Percentiles rank a stretch among this genome's conserved stretches.
Conservation (phyloP, 2,888 invertebrate genomes). For the Anthophora plumipes region DNA sequence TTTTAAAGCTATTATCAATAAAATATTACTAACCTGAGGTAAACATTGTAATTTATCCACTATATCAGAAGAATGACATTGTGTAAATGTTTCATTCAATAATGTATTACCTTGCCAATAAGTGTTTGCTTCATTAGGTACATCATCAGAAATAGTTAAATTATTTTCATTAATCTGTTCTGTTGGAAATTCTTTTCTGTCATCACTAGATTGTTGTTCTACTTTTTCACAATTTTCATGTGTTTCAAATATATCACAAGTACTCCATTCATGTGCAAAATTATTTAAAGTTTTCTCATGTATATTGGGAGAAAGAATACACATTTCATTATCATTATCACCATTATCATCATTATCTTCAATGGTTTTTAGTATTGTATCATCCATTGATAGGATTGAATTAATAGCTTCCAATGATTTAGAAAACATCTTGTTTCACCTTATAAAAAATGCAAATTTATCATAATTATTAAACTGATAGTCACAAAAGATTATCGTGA, state of each 20-base stretch:
- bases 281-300: constrained; percentile 22
- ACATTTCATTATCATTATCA: not conserved
- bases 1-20: constrained; percentile 2
- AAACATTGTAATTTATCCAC: not conserved
- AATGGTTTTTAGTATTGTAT: constrained; percentile 56
- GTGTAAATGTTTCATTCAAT: constrained; percentile 53
- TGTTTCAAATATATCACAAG: constrained; percentile 5
- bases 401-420: constrained; percentile 35
- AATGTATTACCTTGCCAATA: constrained; percentile 63
- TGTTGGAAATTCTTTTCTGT: not conserved
- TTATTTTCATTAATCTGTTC: not conserved
- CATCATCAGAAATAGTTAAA: not conserved
- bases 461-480: constrained; percentile 2
- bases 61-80: constrained; percentile 28
- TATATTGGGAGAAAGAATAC: not conserved
- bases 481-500: not conserved
- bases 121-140: constrained; percentile 11
- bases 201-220: not conserved
- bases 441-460: not conserved
- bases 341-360: constrained; percentile 24
- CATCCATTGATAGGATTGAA: constrained; percentile 60
- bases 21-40: constrained; percentile 30
- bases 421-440: not conserved
- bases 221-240: not conserved
- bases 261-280: constrained; percentile 26